Conservation (phyloP, 2,797 vertebrate genomes). For the Tenualosa thibaudeaui region DNA sequence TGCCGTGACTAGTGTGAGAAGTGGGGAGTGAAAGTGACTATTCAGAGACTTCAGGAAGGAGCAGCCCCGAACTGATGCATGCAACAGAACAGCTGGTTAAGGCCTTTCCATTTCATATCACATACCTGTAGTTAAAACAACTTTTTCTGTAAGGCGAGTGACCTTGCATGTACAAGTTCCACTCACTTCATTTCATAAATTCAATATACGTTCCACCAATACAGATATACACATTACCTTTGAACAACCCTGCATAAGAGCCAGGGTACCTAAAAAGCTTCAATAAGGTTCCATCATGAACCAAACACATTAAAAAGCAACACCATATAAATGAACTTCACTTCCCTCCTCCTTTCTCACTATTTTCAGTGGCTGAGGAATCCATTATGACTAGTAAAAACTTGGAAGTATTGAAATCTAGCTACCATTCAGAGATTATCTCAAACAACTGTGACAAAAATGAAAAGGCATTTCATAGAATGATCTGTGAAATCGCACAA, state of each 20-base stretch:
- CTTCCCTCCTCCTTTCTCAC: not conserved
- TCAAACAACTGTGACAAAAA: not conserved
- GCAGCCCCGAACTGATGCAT: not conserved
- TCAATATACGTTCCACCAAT: not conserved
- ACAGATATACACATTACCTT: not conserved
- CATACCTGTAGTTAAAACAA: not conserved
- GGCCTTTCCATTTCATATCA: not conserved
- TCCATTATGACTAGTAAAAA: not conserved
- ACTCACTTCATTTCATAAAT: not conserved
- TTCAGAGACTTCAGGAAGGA: not conserved
- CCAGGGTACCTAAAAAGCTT: not conserved
- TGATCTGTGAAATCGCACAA: not conserved
- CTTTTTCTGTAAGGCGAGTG: not conserved
- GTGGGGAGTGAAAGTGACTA: not conserved
- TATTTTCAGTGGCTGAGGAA: not conserved
- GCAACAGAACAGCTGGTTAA: not conserved
- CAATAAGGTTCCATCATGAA: not conserved
- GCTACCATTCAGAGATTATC: not conserved
- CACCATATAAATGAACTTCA: not conserved
- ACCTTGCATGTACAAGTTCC: not conserved
- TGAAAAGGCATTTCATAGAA: constrained; percentile 9
- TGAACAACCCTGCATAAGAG: not conserved
- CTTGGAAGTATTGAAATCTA: not conserved
- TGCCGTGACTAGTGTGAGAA: not conserved
- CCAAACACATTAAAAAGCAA: not conserved